Evolutionary conservation across 2,113 vertebrate species (phyloP).

Genomic region (Hassar affinis): DNA sequence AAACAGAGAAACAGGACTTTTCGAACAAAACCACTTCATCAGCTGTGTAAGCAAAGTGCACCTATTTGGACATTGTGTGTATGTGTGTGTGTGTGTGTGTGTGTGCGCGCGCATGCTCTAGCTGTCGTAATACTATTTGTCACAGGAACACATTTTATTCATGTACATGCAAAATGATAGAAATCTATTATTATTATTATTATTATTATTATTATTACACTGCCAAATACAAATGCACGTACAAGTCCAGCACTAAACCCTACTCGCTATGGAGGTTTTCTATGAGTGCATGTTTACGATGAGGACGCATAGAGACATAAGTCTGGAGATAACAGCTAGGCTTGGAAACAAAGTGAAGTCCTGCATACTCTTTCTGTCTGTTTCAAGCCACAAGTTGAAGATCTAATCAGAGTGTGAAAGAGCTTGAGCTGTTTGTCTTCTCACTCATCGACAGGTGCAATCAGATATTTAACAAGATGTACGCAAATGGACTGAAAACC

Average conservation of each 20-base stretch:
- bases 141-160: background rate
- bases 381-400: conserved; percentile 40
- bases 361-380: conserved; percentile 1
- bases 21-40: too few species aligned
- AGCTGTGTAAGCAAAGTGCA: too few species aligned
- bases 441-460: conserved; percentile 32
- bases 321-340: conserved; percentile 30
- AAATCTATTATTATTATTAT: background rate
- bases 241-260: background rate
- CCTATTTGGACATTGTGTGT: too few species aligned
- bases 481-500: background rate
- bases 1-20: too few species aligned
- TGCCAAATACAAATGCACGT: background rate
- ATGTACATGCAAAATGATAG: background rate
- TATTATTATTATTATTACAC: background rate
- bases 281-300: conserved; percentile 13
- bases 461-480: conserved; percentile 21
- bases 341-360: conserved; percentile 34
- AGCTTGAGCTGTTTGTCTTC: background rate
- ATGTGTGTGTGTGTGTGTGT: background rate
- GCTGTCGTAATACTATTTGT: background rate
- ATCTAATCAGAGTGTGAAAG: conserved; percentile 36
- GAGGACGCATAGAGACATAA: background rate
- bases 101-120: background rate
- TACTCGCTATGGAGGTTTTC: background rate